Conservation (phyloP, 2,888 invertebrate genomes). For the Sycophila texana region DNA sequence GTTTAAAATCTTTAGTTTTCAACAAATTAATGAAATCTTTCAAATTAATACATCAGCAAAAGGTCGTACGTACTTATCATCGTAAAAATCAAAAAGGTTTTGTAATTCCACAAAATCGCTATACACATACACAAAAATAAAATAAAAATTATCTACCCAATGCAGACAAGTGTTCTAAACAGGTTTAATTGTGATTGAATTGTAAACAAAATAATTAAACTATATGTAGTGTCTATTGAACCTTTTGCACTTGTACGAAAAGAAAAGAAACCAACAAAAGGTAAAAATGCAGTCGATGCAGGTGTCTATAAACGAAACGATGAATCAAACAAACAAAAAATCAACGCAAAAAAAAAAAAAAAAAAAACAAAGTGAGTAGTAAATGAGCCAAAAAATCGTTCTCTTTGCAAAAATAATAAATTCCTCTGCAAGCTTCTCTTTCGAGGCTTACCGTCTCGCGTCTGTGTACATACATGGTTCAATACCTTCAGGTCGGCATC, state of each 20-base stretch:
- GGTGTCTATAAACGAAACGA: conserved; percentile 26
- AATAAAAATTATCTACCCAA: no score
- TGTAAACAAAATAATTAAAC: background rate
- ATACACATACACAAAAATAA: no score
- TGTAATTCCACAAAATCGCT: no score
- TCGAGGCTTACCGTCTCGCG: conserved; percentile 73
- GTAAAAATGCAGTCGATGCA: conserved; percentile 1
- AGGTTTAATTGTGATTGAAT: background rate
- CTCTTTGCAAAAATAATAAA: conserved; percentile 41
- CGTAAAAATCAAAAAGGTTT: no score
- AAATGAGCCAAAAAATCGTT: conserved; percentile 30
- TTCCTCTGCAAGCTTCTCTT: conserved; percentile 56
- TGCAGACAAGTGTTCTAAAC: no score
- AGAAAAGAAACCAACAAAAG: conserved; percentile 11
- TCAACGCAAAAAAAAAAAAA: conserved; percentile 5
- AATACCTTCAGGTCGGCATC: conserved; percentile 96
- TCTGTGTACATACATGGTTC: conserved; percentile 75
- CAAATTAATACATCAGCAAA: no score
- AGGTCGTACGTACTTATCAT: no score
- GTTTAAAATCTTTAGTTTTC: no score
- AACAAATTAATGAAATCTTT: no score
- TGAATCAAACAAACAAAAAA: conserved; percentile 30
- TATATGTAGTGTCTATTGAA: background rate
- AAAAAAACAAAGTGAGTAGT: conserved; percentile 19
- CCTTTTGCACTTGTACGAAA: conserved; percentile 1